Evolutionary conservation across 2,797 vertebrate species (phyloP).

Genomic region (Pangasius mekongensis): DNA sequence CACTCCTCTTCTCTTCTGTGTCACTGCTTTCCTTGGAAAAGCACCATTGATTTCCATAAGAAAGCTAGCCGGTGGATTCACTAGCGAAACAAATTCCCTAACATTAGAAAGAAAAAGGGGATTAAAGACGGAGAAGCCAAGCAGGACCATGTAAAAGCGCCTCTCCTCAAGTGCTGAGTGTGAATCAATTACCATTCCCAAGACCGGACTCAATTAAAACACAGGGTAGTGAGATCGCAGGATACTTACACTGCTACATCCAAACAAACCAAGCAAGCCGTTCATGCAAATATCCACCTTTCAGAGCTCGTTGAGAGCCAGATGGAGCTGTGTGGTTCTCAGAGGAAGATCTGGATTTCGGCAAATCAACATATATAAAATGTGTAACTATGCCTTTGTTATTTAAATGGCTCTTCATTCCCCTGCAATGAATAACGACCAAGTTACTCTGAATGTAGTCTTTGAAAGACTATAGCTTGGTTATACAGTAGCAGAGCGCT

Average conservation of each 20-base stretch:
- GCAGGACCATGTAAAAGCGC: slow-evolving; percentile 90
- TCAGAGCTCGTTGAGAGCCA: slow-evolving; percentile 78
- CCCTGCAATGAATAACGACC: slow-evolving; percentile 66
- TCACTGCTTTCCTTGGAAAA: slow-evolving; percentile 75
- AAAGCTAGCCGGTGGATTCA: slow-evolving; percentile 94
- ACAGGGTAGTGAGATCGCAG: slow-evolving; percentile 75
- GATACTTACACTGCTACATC: slow-evolving; percentile 74
- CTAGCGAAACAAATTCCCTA: slow-evolving; percentile 90
- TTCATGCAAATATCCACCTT: slow-evolving; percentile 80
- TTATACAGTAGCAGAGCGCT: slow-evolving; percentile 69
- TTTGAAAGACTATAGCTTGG: slow-evolving; percentile 60
- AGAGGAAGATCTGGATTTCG: slow-evolving; percentile 63
- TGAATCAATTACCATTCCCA: slow-evolving; percentile 93
- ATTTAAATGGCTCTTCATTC: slow-evolving; percentile 68
- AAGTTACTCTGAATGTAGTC: slow-evolving; percentile 57
- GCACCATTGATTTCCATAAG: slow-evolving; percentile 98
- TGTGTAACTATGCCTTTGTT: slow-evolving; percentile 74
- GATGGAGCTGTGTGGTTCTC: slow-evolving; percentile 75
- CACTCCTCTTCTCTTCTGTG: slow-evolving; percentile 67
- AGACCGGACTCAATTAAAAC: slow-evolving; percentile 89
- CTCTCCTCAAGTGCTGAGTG: slow-evolving; percentile 82
- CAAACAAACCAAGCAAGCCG: slow-evolving; percentile 83
- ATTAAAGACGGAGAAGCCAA: slow-evolving; percentile 89
- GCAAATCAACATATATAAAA: slow-evolving; percentile 65
- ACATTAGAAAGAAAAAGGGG: slow-evolving; percentile 88